A percentile compares a stretch with the other conserved stretches of the same genome.
Evolutionary conservation across 1,140 invertebrate genomes (phyloP).

Genomic region (Ditylenchus dipsaci): DNA sequence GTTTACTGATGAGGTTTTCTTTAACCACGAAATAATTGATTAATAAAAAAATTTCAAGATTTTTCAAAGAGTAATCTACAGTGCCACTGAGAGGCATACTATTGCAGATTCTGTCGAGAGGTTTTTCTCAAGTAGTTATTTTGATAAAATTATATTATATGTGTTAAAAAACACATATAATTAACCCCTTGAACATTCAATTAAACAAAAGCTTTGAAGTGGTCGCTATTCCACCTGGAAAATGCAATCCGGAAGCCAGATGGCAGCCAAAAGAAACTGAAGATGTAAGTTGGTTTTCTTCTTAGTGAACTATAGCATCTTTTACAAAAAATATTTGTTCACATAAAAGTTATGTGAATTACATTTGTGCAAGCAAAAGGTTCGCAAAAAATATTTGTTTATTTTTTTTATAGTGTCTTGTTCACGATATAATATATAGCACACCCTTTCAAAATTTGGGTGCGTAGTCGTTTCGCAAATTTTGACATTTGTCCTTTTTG

Average conservation of each 20-base stretch:
- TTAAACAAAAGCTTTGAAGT: no score
- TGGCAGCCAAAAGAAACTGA: slow-evolving; percentile 37
- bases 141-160: no score
- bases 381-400: background rate
- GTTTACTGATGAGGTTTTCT: slow-evolving; percentile 35
- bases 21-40: background rate
- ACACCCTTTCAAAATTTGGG: no score
- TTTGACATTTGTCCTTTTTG: no score
- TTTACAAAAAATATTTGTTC: background rate
- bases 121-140: slow-evolving; percentile 26
- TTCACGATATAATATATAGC: no score
- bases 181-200: no score
- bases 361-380: background rate
- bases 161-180: no score
- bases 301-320: no score
- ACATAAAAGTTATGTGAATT: background rate
- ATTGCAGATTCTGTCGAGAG: slow-evolving; percentile 48
- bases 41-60: slow-evolving; percentile 33
- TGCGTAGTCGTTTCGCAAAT: no score
- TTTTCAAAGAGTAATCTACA: slow-evolving; percentile 59
- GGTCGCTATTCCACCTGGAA: slow-evolving; percentile 59
- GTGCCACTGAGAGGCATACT: slow-evolving; percentile 49
- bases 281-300: background rate
- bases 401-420: no score
- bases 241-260: slow-evolving; percentile 58